Evolutionary conservation across 2,797 vertebrate genomes (phyloP).

Genomic region (Rhodeus uyekii): DNA sequence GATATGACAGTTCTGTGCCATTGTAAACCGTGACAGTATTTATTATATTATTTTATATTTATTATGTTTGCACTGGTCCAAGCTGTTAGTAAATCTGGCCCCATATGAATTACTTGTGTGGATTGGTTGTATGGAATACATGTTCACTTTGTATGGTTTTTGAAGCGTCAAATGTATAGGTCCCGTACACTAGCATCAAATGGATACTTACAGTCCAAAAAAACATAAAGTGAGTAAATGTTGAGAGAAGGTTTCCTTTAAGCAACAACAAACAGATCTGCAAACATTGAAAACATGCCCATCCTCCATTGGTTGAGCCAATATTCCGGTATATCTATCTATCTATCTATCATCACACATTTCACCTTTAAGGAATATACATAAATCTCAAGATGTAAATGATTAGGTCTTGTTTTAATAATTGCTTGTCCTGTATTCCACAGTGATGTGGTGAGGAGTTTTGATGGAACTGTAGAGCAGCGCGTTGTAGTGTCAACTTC

Average conservation of each 20-base stretch:
- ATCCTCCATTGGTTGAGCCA: too few species aligned
- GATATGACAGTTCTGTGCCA: too few species aligned
- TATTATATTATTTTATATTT: too few species aligned
- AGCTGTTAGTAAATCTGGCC: too few species aligned
- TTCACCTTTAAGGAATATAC: background rate
- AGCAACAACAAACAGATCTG: background rate
- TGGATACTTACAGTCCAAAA: background rate
- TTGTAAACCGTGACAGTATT: too few species aligned
- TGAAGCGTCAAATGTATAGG: background rate
- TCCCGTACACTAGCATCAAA: background rate
- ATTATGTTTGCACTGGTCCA: too few species aligned
- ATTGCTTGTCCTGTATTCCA: conserved; percentile 47
- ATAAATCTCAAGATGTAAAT: background rate
- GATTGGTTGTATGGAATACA: too few species aligned
- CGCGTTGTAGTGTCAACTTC: conserved; percentile 36
- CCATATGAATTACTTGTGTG: background rate
- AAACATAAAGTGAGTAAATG: background rate
- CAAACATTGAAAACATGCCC: too few species aligned
- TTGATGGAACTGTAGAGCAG: conserved; percentile 46
- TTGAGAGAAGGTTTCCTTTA: background rate
- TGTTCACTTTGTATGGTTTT: background rate
- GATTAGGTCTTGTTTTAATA: background rate
- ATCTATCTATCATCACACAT: background rate
- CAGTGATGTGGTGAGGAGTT: conserved; percentile 55
- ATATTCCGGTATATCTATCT: too few species aligned